Base-by-base conservation (phyloP, 2,797 vertebrate genomes). In the Enteromius unitaeniatus region DNA sequence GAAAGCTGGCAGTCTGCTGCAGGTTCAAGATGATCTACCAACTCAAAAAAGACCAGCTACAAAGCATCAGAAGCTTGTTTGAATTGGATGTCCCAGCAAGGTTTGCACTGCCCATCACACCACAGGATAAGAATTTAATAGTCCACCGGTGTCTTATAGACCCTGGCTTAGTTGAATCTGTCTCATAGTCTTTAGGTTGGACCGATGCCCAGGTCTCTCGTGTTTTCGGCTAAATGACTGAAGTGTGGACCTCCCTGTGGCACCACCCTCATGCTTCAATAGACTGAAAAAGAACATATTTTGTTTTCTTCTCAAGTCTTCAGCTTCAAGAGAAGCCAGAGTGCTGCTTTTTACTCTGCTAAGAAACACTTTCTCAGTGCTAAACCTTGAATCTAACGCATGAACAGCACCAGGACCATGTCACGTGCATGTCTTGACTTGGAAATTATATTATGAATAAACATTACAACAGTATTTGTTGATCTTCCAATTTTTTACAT, bases 321-420 rank as follows among this genome's bases (percentile, higher is more conserved):
- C 49, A 47, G 73, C 81, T 69, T 77, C 74, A 83, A 45, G 49
- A 53, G 73, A 55, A 82, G 45, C 42, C 70, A 74, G 45, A 74
- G 15, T 3, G 62, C 60, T 47, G 26, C 8, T 69, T 58, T n/a
- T n/a, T n/a, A n/a, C n/a, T n/a, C n/a, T n/a, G n/a, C n/a, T n/a
- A n/a, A n/a, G n/a, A n/a, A n/a, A n/a, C n/a, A n/a, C n/a, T n/a
- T n/a, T n/a, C n/a, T 85, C 80, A 42, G 7, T 68, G 68, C 42
- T 84, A 74, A 83, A 81, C 62, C 76, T 64, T 65, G 79, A 68
- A 81, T 84, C n/a, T 84, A 82, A 86, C 68, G 70, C 31, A 45
- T 60, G 40, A 79, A 77, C 70, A 84, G 83, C 58, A 78, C 37
- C 28, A 47, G 14, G 45, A 73, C 76, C 40, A 78, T 79, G 70